phyloP scores from a whole-genome alignment of 2,113 vertebrate species.

The Sitta europaea region DNA sequence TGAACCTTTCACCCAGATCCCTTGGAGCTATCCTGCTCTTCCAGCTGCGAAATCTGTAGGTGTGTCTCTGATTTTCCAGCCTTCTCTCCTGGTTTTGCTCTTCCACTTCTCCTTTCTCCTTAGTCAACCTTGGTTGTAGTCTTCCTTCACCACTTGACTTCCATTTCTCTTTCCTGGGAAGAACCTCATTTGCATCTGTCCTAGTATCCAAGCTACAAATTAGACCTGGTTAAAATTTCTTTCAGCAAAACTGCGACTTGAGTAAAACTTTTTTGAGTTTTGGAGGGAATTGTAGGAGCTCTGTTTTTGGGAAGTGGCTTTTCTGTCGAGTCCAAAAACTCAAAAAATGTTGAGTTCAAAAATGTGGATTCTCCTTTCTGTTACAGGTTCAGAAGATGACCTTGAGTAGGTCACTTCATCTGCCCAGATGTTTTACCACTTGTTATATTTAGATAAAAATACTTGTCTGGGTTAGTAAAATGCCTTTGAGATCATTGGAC shows the following conservation, averaged over 20 bases:
- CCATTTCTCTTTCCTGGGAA: not conserved
- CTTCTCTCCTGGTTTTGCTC: not conserved
- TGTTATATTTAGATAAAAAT: slow-evolving; percentile 12
- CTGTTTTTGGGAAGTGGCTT: not conserved
- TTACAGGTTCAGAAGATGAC: not conserved
- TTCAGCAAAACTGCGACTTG: not conserved
- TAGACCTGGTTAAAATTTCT: not conserved
- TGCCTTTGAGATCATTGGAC: not conserved
- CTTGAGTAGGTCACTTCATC: not conserved
- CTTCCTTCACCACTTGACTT: not conserved
- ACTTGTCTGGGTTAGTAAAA: not conserved
- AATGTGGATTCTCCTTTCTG: not conserved
- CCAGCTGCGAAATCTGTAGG: not conserved
- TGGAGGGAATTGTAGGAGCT: not conserved
- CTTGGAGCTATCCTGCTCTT: not conserved
- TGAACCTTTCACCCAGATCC: not conserved
- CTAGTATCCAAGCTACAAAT: not conserved
- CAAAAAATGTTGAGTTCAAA: not conserved
- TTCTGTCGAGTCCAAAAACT: not conserved
- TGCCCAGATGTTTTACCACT: not conserved
- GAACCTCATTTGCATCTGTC: not conserved
- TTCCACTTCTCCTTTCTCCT: not conserved
- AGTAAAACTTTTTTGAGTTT: not conserved
- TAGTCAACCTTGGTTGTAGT: not conserved
- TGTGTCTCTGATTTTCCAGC: not conserved